Conservation (phyloP, 2,113 vertebrate genomes). For the Megatriorchis doriae region DNA sequence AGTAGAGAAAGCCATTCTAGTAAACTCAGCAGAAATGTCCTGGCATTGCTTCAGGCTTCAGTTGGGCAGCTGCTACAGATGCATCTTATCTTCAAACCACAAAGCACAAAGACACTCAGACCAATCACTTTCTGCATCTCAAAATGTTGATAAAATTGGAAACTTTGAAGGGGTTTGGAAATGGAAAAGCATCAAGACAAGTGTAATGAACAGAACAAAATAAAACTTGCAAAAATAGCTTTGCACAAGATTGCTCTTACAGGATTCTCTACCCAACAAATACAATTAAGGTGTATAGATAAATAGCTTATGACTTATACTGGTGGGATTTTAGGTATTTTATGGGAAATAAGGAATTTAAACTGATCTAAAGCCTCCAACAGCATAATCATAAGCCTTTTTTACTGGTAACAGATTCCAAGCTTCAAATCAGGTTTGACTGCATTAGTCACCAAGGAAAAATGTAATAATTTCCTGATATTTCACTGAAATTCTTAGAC, state of each 20-base stretch:
- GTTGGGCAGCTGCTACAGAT: not conserved
- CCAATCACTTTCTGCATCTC: not conserved
- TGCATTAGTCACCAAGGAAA: not conserved
- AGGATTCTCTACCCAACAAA: not conserved
- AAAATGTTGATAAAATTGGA: not conserved
- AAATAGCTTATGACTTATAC: not conserved
- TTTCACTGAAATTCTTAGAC: not conserved
- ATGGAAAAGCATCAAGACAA: not conserved
- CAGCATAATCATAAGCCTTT: not conserved
- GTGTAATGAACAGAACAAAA: not conserved
- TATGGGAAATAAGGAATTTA: not conserved
- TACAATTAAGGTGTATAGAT: not conserved
- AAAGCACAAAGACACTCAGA: not conserved
- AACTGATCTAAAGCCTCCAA: not conserved
- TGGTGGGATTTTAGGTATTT: not conserved
- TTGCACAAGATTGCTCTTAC: not conserved
- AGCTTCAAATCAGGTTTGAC: not conserved
- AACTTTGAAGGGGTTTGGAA: not conserved
- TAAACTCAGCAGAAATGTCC: not conserved
- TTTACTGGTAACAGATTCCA: not conserved
- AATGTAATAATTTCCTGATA: not conserved
- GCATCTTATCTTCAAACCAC: not conserved
- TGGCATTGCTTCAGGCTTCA: not conserved
- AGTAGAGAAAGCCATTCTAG: not conserved
- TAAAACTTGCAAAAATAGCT: not conserved